Conservation (phyloP, 2,888 invertebrate genomes). For the Megaustenia siamemsis region DNA sequence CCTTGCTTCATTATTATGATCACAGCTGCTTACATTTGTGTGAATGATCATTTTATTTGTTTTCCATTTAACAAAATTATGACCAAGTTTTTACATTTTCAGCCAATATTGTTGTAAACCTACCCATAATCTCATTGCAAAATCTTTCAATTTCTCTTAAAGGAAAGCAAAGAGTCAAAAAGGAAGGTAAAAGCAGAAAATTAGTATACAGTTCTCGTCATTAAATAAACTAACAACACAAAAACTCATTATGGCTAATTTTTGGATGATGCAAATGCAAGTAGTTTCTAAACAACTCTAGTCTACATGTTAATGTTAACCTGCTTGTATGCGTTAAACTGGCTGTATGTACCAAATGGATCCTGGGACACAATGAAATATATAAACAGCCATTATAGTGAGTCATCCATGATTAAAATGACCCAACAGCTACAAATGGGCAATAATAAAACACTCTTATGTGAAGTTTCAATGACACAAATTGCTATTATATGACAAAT, state of each 20-base stretch:
- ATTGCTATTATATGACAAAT: no score
- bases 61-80: no score
- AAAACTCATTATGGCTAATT: background rate
- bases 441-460: no score
- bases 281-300: background rate
- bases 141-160: no score
- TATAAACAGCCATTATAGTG: background rate
- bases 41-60: no score
- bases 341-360: background rate
- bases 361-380: background rate
- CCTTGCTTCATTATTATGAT: no score
- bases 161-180: no score
- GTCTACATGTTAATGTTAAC: background rate
- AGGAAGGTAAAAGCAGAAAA: background rate
- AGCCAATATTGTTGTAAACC: no score
- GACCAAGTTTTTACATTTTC: no score
- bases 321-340: background rate
- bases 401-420: background rate
- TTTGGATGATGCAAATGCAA: background rate
- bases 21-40: no score
- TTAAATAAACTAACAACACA: background rate
- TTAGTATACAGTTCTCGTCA: background rate
- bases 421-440: background rate
- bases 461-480: no score
- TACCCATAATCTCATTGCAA: no score